A percentile compares a stretch with the other conserved stretches of the same genome.
phyloP scores from a whole-genome alignment of 2,888 invertebrate species.

The Rhingia campestris region DNA sequence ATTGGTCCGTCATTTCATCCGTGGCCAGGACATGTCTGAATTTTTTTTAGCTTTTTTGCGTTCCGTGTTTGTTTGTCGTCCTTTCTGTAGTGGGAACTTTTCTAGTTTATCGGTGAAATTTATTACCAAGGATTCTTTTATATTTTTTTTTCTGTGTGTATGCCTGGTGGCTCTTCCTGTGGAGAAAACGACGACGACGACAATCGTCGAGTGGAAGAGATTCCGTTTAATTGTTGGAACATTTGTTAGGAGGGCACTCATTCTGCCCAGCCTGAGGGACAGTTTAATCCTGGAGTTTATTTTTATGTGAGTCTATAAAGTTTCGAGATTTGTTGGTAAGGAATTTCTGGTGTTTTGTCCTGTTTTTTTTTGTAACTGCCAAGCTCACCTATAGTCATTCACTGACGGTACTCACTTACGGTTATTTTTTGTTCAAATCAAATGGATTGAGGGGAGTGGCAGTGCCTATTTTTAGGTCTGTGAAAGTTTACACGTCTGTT shows the following conservation, averaged over 20 bases:
- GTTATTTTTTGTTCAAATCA: neutral
- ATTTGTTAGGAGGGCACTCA: slow-evolving; percentile 66
- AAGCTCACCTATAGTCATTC: slow-evolving; percentile 59
- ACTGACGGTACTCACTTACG: slow-evolving; percentile 43
- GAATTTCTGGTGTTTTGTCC: slow-evolving; percentile 21
- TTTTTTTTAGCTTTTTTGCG: slow-evolving; percentile 28
- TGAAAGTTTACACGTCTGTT: slow-evolving; percentile 42
- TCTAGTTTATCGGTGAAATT: slow-evolving; percentile 71
- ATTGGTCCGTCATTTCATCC: slow-evolving; percentile 74
- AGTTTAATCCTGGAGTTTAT: slow-evolving; percentile 73
- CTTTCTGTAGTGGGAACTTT: slow-evolving; percentile 68
- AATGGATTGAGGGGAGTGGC: slow-evolving; percentile 1
- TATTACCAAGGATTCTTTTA: slow-evolving; percentile 46
- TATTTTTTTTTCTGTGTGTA: slow-evolving; percentile 22
- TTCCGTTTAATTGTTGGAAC: slow-evolving; percentile 71
- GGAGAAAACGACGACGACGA: slow-evolving; percentile 55
- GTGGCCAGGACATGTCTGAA: slow-evolving; percentile 59
- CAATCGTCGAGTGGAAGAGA: slow-evolving; percentile 70
- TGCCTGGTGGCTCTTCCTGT: slow-evolving; percentile 23
- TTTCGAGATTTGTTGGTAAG: slow-evolving; percentile 73
- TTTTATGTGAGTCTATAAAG: slow-evolving; percentile 74
- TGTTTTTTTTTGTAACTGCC: slow-evolving; percentile 20
- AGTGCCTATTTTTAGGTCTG: slow-evolving; percentile 44
- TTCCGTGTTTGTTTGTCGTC: slow-evolving; percentile 22
- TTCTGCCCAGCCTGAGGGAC: slow-evolving; percentile 54